Evolutionary conservation across 1,140 invertebrate species (phyloP), one percentile per base, ranked within the genome.

Genomic region (Pseudomyrmex sp.): DNA sequence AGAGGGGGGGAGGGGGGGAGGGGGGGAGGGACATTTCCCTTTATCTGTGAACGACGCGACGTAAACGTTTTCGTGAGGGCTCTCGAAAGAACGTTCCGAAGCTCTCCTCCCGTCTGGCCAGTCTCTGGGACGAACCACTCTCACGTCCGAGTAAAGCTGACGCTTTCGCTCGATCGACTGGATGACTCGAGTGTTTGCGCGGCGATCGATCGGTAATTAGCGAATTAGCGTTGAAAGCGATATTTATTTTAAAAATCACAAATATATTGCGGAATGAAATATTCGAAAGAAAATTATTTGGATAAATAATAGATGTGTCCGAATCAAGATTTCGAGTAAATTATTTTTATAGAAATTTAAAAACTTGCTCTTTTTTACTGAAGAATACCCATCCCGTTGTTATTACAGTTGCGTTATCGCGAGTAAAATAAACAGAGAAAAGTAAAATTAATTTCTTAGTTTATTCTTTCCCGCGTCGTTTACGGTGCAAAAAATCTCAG

Each of bases 391-490:
- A 79, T 73, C 26, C 46, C 63, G 74, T 75, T 83, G 69, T 56
- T 35, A 35, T 56, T 35, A 7, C 23, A 61, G 52, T 12, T 50
- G 58, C 44, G 59, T 68, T 68, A 70, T 86, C 69, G 46, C 46
- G 50, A 46, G n/a, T n/a, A n/a, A n/a, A n/a, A n/a, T n/a, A n/a
- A n/a, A n/a, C n/a, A n/a, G n/a, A n/a, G 1, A 9, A 0, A n/a
- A 10, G 46, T 52, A 35, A 73, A 20, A 85, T 85, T 65, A 80
- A 88, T 87, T 87, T 56, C 59, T n/a, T 56, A 13, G 7, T 62
- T 15, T 62, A 80, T 88, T 89, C 77, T 70, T 85, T 75, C 65
- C 63, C 46, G 35, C 35, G 56, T 74, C 73, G 20, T 59, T 66
- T 70, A 46, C 2, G 5, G 44, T 23, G 46, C 46, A 66, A 84